phyloP scores from a whole-genome alignment of 92 coral and sea anemone species.

The Zoanthus sansibaricus region DNA sequence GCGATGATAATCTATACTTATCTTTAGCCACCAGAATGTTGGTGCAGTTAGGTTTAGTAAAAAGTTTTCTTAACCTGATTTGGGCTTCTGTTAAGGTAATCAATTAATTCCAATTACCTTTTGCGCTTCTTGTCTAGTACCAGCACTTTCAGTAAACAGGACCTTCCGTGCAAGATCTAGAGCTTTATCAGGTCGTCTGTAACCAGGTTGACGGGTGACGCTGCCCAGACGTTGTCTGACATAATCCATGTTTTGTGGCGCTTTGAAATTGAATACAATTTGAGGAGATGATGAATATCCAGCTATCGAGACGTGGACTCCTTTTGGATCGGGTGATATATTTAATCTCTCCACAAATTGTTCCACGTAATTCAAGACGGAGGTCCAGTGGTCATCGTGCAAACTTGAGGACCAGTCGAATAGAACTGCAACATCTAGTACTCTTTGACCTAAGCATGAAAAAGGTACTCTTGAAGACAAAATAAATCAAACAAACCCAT shows the following conservation, averaged over 20 bases:
- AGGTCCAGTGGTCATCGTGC: slow-evolving; percentile 17
- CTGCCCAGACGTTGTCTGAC: slow-evolving; percentile 2
- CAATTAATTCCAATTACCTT: not conserved
- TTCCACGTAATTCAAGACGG: slow-evolving; percentile 10
- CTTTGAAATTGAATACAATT: slow-evolving; percentile 15
- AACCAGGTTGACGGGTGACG: slow-evolving; percentile 20
- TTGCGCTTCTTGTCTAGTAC: not conserved
- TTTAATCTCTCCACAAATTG: slow-evolving; percentile 19
- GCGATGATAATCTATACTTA: no score
- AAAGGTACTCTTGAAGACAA: no score
- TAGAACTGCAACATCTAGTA: slow-evolving; percentile 13
- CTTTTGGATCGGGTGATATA: slow-evolving; percentile 32
- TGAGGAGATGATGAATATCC: slow-evolving; percentile 25
- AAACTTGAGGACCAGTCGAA: slow-evolving; percentile 24
- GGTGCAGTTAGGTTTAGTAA: no score
- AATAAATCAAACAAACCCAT: no score
- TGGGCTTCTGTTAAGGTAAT: no score
- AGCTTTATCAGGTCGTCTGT: slow-evolving; percentile 28
- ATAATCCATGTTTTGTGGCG: slow-evolving; percentile 7
- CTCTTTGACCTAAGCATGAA: no score
- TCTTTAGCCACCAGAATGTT: no score
- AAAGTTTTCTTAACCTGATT: no score
- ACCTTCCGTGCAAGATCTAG: not conserved
- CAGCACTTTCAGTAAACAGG: slow-evolving; percentile 5
- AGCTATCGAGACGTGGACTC: slow-evolving; percentile 14